Evolutionary conservation across 2,888 invertebrate species (phyloP), one percentile per base, ranked within the genome.

Genomic region (Brachypterus glaber): DNA sequence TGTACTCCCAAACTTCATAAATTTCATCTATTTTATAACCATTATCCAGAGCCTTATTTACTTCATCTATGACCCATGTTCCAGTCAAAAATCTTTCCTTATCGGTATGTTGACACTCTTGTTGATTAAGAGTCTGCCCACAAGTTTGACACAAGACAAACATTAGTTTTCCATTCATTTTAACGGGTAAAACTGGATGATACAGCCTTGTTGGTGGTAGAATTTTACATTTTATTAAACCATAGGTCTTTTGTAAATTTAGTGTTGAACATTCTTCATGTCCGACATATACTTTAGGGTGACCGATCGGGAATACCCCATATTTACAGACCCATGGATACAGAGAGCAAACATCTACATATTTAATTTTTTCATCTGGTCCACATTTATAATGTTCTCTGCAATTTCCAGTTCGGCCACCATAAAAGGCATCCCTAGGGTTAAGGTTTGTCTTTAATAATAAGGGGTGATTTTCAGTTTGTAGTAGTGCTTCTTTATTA

Each of bases 141-240:
- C 62, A 62, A 1, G 45, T 48, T 7, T 49, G 42, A 48, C 63
- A 63, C 3, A 64, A 39, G 2, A 51, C 42, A 47, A 63, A 64
- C 43, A 57, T 49, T 11, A 63, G 34, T 35, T 46, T 47, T 14
- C 33, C 29, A 27, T 49, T 48, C 30, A 39, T 43, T 36, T 45
- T 48, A n/a, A 14, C n/a, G 1, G 48, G 40, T 9, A 48, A 27
- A 2, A 50, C 46, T 4, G 48, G 48, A 27, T 51, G 49, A 32
- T 43, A 47, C 5, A 46, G 17, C 31, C 45, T 17, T 33, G 30
- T 25, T n/a, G 48, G 49, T 15, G 48, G 47, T 18, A 50, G 16
- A 13, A 49, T 25, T 14, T 34, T 37, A 37, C 51, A 48, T 40
- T 48, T 49, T n/a, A 49, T 43, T 4, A 45, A 12, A 3, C 47